phyloP scores from a whole-genome alignment of 53 echinoderm and acorn worm genomes.

The Actinopyga echinites region DNA sequence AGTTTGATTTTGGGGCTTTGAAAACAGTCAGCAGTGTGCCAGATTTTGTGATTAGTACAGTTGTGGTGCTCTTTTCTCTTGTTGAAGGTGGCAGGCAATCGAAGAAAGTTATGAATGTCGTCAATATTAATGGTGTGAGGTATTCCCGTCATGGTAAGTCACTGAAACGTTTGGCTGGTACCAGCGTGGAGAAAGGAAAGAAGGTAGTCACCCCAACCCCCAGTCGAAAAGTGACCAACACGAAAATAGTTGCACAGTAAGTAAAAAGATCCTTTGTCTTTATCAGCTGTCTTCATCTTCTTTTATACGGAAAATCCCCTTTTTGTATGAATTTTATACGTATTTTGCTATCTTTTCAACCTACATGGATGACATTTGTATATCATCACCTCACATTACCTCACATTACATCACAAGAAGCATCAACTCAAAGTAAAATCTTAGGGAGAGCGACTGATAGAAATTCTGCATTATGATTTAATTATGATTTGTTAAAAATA shows the following conservation, averaged over 20 bases:
- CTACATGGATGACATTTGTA: no score
- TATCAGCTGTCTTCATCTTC: background rate
- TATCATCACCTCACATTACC: no score
- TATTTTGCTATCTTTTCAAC: no score
- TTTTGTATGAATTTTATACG: no score
- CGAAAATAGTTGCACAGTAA: slow-evolving; percentile 40
- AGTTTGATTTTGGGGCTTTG: background rate
- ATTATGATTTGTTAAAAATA: no score
- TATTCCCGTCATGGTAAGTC: slow-evolving; percentile 32
- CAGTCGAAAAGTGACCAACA: slow-evolving; percentile 25
- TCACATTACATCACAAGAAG: no score
- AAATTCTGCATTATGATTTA: no score
- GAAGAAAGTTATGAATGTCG: slow-evolving; percentile 35
- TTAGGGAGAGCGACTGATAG: no score
- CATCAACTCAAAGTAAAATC: no score
- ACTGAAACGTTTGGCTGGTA: background rate
- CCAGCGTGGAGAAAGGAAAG: background rate
- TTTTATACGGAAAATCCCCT: background rate
- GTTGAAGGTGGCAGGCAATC: background rate
- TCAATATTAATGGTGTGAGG: slow-evolving; percentile 26
- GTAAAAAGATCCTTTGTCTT: background rate
- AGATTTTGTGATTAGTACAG: background rate
- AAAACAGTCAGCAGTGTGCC: background rate
- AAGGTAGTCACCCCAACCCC: background rate
- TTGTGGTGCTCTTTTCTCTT: background rate